Base-by-base conservation (phyloP, 2,888 invertebrate species). In the Perithous albicinctus region DNA sequence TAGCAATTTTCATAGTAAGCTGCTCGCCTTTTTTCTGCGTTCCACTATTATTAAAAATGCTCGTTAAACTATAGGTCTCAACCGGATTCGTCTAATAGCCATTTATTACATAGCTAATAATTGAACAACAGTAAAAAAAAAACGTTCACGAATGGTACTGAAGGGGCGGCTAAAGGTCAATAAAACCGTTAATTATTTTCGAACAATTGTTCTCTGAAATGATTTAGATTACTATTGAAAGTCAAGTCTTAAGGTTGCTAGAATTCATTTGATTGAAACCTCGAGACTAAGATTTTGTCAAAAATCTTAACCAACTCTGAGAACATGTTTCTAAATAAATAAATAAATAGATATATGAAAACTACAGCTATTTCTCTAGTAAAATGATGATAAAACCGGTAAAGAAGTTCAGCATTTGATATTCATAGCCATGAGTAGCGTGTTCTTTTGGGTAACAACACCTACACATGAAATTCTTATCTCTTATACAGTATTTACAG, bases 361-460 rank as follows among this genome's bases (percentile, higher is more conserved):
- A n/a, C n/a, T n/a, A n/a, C n/a, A n/a, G n/a, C n/a, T n/a, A n/a
- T n/a, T n/a, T n/a, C n/a, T n/a, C n/a, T n/a, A n/a, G n/a, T n/a
- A n/a, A n/a, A n/a, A n/a, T n/a, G n/a, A n/a, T n/a, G n/a, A n/a
- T n/a, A n/a, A n/a, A n/a, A n/a, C n/a, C n/a, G n/a, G n/a, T n/a
- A n/a, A n/a, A n/a, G n/a, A n/a, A 29, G 26, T n/a, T 4, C 29
- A n/a, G 0, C 26, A 6, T n/a, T n/a, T 26, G n/a, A 7, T 29
- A 7, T 56, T 56, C 56, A 29, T n/a, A 0, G n/a, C 29, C 15
- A 1, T 29, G 56, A n/a, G 29, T 54, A n/a, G n/a, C 15, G 15
- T 29, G 15, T 56, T 29, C 56, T 29, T 56, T 56, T 15, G 56
- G 15, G 29, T 56, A 56, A 56, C 29, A 56, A 29, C n/a, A 29